These are phyloP conservation scores for Aradophagus sp. DNA, from an alignment of 1,140 invertebrate species.

Conservation along the genomic window DNA sequence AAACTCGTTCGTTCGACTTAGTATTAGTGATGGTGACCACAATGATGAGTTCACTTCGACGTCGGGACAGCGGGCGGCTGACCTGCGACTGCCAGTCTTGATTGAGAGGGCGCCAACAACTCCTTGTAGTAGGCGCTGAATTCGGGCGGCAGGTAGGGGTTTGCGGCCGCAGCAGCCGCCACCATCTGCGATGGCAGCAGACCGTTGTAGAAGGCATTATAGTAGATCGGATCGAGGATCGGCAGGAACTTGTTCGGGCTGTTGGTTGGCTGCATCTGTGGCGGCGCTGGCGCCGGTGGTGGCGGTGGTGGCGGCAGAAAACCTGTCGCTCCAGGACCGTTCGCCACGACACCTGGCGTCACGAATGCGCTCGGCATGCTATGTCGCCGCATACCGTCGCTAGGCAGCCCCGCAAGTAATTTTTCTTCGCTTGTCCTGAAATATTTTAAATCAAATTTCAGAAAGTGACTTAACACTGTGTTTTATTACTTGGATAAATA, in stretches of 20 bases:
- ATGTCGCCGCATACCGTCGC: constrained; percentile 60
- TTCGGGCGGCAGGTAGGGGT: constrained; percentile 67
- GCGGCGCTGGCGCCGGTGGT: constrained; percentile 49
- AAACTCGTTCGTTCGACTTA: no score
- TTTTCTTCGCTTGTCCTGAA: constrained; percentile 64
- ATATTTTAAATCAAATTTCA: no score
- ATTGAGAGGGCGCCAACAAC: constrained; percentile 68
- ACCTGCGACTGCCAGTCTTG: constrained; percentile 68
- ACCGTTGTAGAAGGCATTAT: constrained; percentile 71
- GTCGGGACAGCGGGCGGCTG: constrained; percentile 69
- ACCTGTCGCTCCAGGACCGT: constrained; percentile 1
- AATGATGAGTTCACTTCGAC: constrained; percentile 68
- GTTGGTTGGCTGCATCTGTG: constrained; percentile 61
- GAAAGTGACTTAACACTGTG: no score
- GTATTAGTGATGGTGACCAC: constrained; percentile 3
- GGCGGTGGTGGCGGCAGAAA: constrained; percentile 20
- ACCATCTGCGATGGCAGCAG: constrained; percentile 67
- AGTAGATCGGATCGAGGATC: constrained; percentile 71
- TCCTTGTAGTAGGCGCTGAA: constrained; percentile 73
- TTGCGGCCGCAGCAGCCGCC: constrained; percentile 45
- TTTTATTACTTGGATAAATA: no score
- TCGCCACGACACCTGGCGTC: constrained; percentile 50
- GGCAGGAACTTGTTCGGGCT: constrained; percentile 68
- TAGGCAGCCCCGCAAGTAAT: constrained; percentile 39
- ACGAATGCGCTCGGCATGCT: constrained; percentile 66